Evolutionary conservation across 2,888 invertebrate genomes (phyloP), one percentile per base, ranked within the genome.

Genomic region (Hirtodrosophila histrioides): DNA sequence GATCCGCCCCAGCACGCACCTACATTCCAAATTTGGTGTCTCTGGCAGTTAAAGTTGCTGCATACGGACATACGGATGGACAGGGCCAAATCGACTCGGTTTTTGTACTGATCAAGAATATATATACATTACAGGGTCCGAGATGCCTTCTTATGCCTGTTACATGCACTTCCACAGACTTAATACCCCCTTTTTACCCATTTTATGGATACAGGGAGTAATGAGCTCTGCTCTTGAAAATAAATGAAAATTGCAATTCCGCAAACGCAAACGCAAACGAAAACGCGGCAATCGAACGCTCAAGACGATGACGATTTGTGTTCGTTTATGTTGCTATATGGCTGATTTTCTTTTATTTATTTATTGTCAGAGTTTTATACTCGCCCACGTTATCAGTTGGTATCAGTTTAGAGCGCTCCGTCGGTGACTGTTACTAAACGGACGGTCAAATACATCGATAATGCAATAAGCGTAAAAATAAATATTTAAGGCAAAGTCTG

Each of bases 391-490:
- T 68, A 67, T 67, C 73, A 68, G 35, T 56, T 50, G 29, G 12
- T 35, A 17, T 17, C 17, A 17, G 17, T 54, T 74, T 50, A 50
- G 45, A 39, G 44, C 33, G 39, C 48, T 55, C 43, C 55, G 24
- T 53, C 7, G 45, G 36, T 27, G 49, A 58, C 12, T 50, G 49
- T 74, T 75, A 69, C 72, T 53, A 69, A 57, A 57, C 48, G 62
- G 39, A 55, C 37, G 50, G 37, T 29, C 57, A 51, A 46, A 40
- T 31, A 63, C 55, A 60, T 64, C 72, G 63, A 73, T 75, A 73
- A 49, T 75, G 63, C 63, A 60, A 63, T 60, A 60, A 58, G 53
- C 68, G 46, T 55, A 67, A 46, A 50, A 71, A 54, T 61, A 62
- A 67, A 55, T 24, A 55, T 46, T 57, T 48, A 39, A 54, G 39